Percentiles rank a stretch among this genome's conserved stretches.
Evolutionary conservation across 2,888 invertebrate species (phyloP).

Genomic region (Cetonia aurata): DNA sequence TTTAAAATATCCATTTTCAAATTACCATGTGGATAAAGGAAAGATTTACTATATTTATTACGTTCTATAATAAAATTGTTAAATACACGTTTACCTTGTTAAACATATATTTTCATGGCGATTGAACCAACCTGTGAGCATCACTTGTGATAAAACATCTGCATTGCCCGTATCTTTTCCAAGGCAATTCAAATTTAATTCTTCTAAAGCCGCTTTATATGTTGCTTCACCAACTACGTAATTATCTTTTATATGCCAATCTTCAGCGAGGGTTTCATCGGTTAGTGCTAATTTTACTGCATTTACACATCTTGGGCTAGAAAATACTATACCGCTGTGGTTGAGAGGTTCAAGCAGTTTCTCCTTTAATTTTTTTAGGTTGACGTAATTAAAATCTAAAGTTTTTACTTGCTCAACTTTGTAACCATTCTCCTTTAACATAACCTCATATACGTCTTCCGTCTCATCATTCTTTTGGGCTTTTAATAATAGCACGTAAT

Average conservation of each 20-base stretch:
- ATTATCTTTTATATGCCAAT: constrained; percentile 67
- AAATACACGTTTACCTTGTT: background rate
- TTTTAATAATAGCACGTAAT: constrained; percentile 61
- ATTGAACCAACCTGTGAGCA: constrained; percentile 63
- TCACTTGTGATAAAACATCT: constrained; percentile 67
- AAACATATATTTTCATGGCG: background rate
- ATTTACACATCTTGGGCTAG: constrained; percentile 71
- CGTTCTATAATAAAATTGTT: constrained; percentile 59
- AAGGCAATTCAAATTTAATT: constrained; percentile 66
- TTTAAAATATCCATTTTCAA: constrained; percentile 69
- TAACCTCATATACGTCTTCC: constrained; percentile 67
- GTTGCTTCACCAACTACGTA: constrained; percentile 72
- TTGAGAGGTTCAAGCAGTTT: constrained; percentile 66
- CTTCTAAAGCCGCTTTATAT: constrained; percentile 65
- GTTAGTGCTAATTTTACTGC: constrained; percentile 66
- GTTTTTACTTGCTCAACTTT: constrained; percentile 68
- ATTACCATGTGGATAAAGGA: constrained; percentile 72
- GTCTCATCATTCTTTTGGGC: constrained; percentile 56
- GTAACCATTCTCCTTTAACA: constrained; percentile 66
- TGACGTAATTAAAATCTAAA: constrained; percentile 68
- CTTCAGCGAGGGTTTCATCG: constrained; percentile 48
- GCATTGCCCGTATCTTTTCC: constrained; percentile 72
- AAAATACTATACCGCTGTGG: constrained; percentile 70
- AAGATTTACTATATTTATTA: constrained; percentile 61
- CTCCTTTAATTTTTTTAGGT: constrained; percentile 64